Evolutionary conservation across 2,888 invertebrate genomes (phyloP), one percentile per base, ranked within the genome.

Genomic region (Leptinotarsa haldemani): DNA sequence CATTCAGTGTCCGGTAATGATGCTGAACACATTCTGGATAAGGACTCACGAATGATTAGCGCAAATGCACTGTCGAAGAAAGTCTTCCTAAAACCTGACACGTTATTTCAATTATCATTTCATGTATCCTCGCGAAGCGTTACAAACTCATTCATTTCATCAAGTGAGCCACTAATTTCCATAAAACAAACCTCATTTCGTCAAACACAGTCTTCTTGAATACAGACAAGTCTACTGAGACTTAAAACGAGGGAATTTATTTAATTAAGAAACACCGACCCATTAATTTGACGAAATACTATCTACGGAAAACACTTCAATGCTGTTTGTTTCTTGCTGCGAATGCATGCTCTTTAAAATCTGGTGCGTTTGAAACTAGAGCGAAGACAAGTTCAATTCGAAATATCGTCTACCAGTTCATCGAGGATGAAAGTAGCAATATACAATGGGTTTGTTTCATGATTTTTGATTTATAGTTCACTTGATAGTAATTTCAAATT

Each of bases 201-300:
- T 58, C 22, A 20, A 20, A 58, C 15, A 25, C 4, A 58, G 22
- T 0, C 58, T 16, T 25, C 25, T 58, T 15, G 25, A 58, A 58
- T 25, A 22, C 58, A 9, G 30, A 30, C 40, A 61, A 61, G 30
- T 61, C 61, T 30, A 18, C 18, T 30, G 61, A 40, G 40, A 61
- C 61, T 40, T 13, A 61, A n/a, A 61, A 61, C 40, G 61, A 61
- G n/a, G 30, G 40, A 30, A 40, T 61, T 61, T 40, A 40, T 61
- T 61, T 12, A 61, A 61, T 61, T 61, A 61, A 61, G 40, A 61
- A 61, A 61, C n/a, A 61, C 61, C 61, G 7, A n/a, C 25, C 30
- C 61, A 40, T 61, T 61, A 61, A 61, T 30, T n/a, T 22, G 56
- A 15, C 56, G 56, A 4, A 56, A 56, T 22, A 56, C 30, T 61